Evolutionary conservation across 2,888 invertebrate species (phyloP).

Genomic region (Drosophila eohydei): DNA sequence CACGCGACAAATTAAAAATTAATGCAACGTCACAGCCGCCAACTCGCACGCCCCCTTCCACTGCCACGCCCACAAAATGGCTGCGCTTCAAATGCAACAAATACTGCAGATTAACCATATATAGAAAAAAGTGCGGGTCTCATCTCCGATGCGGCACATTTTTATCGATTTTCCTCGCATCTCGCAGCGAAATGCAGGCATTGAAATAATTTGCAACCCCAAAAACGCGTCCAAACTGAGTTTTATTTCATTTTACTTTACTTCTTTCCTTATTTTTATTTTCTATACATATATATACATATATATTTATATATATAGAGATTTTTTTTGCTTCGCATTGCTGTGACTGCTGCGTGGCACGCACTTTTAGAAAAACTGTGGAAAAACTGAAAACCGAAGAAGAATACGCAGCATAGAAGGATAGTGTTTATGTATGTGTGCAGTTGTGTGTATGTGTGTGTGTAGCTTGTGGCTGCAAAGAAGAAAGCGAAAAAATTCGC

Average conservation of each 20-base stretch:
- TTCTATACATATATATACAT: constrained; percentile 1
- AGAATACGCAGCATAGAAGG: constrained; percentile 24
- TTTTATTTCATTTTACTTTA: constrained; percentile 51
- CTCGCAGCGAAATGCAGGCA: constrained; percentile 60
- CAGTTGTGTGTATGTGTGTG: constrained; percentile 31
- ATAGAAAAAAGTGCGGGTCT: constrained; percentile 33
- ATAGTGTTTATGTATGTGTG: constrained; percentile 27
- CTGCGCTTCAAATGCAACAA: constrained; percentile 36
- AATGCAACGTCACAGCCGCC: constrained; percentile 53
- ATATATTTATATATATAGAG: neutral
- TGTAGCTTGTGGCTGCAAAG: constrained; percentile 41
- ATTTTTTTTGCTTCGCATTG: constrained; percentile 7
- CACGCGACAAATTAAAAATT: constrained; percentile 69
- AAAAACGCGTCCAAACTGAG: constrained; percentile 51
- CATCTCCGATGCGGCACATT: constrained; percentile 59
- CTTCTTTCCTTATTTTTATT: constrained; percentile 41
- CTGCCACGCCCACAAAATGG: constrained; percentile 24
- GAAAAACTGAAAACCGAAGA: constrained; percentile 59
- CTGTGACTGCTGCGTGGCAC: constrained; percentile 49
- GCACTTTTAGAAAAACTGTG: constrained; percentile 71
- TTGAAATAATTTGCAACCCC: constrained; percentile 69
- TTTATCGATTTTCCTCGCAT: constrained; percentile 71
- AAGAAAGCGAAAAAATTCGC: constrained; percentile 64
- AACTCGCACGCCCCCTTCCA: neutral
- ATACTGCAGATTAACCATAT: constrained; percentile 38